phyloP scores from a whole-genome alignment of 2,113 vertebrate species.

The Oreochromis niloticus region DNA sequence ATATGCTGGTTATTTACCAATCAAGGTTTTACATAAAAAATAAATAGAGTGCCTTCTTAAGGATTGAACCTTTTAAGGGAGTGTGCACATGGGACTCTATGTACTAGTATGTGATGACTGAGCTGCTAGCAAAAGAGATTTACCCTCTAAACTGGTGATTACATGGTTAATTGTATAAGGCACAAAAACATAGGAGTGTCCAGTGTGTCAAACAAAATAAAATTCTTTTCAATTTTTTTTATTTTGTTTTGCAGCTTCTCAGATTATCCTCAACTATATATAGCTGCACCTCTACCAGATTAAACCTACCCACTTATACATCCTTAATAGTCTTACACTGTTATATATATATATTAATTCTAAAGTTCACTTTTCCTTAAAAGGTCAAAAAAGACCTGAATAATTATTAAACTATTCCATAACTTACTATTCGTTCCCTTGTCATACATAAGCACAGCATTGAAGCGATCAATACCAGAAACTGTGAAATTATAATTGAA shows the following conservation, averaged over 20 bases:
- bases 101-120: neutral
- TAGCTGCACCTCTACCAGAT: neutral
- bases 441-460: neutral
- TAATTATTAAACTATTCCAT: neutral
- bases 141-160: accelerated
- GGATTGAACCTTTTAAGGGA: neutral
- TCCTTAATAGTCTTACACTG: neutral
- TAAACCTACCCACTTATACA: neutral
- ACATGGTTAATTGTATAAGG: neutral
- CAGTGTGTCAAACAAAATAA: neutral
- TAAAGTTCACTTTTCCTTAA: neutral
- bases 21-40: neutral
- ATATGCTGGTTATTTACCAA: neutral
- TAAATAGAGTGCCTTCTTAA: neutral
- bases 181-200: neutral
- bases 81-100: neutral
- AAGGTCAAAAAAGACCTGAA: neutral
- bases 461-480: neutral
- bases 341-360: neutral
- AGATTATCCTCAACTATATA: neutral
- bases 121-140: neutral
- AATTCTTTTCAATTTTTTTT: neutral
- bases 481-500: neutral
- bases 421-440: neutral
- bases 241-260: neutral